Base-by-base conservation (phyloP, 2,113 vertebrate species). In the Eonycteris spelaea region DNA sequence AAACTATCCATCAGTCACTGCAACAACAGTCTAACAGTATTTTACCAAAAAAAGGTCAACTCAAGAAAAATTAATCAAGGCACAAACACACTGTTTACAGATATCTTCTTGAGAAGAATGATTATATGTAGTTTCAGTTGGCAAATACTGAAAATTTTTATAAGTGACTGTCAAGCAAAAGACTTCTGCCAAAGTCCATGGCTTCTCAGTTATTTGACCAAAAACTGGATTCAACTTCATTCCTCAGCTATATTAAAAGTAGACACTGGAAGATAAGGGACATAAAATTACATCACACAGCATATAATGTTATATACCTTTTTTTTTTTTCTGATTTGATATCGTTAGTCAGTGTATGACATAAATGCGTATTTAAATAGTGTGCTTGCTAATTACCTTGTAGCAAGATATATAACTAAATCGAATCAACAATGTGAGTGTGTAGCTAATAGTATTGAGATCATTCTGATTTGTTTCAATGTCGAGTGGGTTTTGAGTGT, bases 1-100 rank as follows among this genome's bases (percentile, higher is more conserved):
- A 91, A 77, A 83, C 43, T 70, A 95, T 93, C 90, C 57, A 97
- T 96, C 96, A 97, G 35, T 96, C 95, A 97, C 94, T 48, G 70
- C 67, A 96, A 93, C 79, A 79, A 82, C 55, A 90, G 96, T 90
- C 48, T 92, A 94, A 80, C n/a, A 65, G 71, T 57, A 85, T 79
- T 84, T 93, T 77, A 74, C 43, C 88, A 86, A 59, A 96, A 51
- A 6, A 0, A 2, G 0, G 86, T 96, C 90, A 96, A 95, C 21
- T 65, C 3, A 96, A 95, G 89, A 96, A 87, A 91, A 98, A 87
- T 53, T 67, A 73, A 82, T 24, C 51, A 96, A 77, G 85, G 51
- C 87, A 96, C 59, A 40, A 95, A 90, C 87, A 16, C 11, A 28
- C 5, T 0, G 0, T 90, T 93, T 68, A 63, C 3, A 63, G 59